Evolutionary conservation across 2,797 vertebrate genomes (phyloP), one percentile per base, ranked within the genome.

Genomic region (Tokudaia tokunoshimensis): DNA sequence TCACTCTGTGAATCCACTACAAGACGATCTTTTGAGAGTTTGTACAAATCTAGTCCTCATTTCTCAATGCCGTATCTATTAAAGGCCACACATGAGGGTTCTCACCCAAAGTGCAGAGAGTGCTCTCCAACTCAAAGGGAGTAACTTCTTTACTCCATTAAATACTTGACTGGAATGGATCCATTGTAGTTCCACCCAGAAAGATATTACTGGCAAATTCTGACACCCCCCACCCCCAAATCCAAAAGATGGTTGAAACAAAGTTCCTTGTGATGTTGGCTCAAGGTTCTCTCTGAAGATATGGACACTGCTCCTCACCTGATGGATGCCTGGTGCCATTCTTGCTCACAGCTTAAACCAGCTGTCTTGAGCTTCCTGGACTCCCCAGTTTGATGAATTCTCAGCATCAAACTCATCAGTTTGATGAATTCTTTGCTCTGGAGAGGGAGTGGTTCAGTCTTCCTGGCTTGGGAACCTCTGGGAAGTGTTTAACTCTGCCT

Each of bases 401-500:
- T 70, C 96, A 76, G 63, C 6, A 12, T 76, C 55, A 59, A 41
- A 41, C 41, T 41, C 41, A 41, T 41, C 15, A 37, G 34, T 97
- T 97, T 52, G 41, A 37, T 47, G 19, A 63, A 95, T 89, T n/a
- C 24, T 83, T 82, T 91, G 57, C 17, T 91, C 63, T 22, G 34
- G 41, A 92, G 22, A 50, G 75, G 63, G 63, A 65, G 61, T 96
- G 95, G 94, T 95, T 96, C 94, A 86, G 67, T 76, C 78, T 94
- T 96, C 90, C 17, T 96, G 83, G 88, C 92, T 89, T 50, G 26
- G 78, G 89, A 94, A 96, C 92, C 94, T 94, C 97, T 81, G 67
- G 97, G 95, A 70, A 97, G 87, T 86, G 91, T 94, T 97, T 98
- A 97, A 97, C 84, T 97, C 94, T 96, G 96, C 96, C 92, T 87